These are phyloP conservation scores for Eumerus sabulonum DNA, from an alignment of 2,888 invertebrate genomes.

Conservation along the genomic window DNA sequence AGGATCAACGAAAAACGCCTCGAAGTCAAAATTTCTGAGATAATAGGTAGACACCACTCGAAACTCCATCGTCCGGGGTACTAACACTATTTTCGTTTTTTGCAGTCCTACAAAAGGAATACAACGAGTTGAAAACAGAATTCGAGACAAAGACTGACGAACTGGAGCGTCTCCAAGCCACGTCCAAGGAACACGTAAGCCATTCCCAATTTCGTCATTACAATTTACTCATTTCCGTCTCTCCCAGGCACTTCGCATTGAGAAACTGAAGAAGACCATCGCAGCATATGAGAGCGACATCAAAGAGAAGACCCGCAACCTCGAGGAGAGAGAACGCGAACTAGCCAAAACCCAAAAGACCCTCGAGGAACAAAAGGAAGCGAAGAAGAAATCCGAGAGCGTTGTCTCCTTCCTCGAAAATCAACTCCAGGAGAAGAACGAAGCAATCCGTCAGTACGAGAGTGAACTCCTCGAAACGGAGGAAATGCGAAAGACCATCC, in stretches of 20 bases:
- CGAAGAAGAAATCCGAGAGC: slow-evolving; percentile 76
- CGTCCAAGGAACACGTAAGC: slow-evolving; percentile 74
- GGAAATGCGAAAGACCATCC: slow-evolving; percentile 77
- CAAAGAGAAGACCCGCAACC: slow-evolving; percentile 74
- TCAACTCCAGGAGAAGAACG: slow-evolving; percentile 77
- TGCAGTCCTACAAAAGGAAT: slow-evolving; percentile 73
- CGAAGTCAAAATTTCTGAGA: slow-evolving; percentile 74
- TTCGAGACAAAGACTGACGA: slow-evolving; percentile 73
- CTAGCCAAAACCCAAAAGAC: slow-evolving; percentile 74
- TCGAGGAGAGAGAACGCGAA: slow-evolving; percentile 76
- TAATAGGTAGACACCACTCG: slow-evolving; percentile 70
- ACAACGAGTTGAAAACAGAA: slow-evolving; percentile 72
- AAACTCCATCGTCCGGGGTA: neutral
- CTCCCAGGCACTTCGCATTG: slow-evolving; percentile 71
- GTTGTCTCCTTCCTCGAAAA: slow-evolving; percentile 76
- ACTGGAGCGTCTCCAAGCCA: slow-evolving; percentile 72
- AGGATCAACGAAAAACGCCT: slow-evolving; percentile 75
- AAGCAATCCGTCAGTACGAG: slow-evolving; percentile 75
- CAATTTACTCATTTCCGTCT: neutral
- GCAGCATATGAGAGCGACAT: slow-evolving; percentile 75
- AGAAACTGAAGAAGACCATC: slow-evolving; percentile 76
- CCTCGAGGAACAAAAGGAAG: slow-evolving; percentile 76
- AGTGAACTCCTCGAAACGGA: slow-evolving; percentile 77
- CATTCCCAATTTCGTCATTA: slow-evolving; percentile 27
- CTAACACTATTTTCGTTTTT: neutral